phyloP scores from a whole-genome alignment of 2,888 invertebrate genomes.

The Harpagoxenus sublaevis region DNA sequence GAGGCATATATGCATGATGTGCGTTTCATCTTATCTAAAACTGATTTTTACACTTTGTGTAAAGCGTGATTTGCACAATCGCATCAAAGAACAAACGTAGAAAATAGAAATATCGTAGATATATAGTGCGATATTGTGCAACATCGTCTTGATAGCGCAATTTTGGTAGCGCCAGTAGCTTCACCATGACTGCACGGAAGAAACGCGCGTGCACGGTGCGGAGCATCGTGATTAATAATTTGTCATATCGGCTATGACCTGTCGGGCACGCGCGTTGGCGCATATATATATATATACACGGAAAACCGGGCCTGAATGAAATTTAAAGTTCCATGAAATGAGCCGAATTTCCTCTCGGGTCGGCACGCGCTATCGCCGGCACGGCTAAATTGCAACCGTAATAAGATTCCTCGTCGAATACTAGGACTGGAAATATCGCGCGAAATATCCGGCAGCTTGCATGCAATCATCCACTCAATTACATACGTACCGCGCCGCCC shows the following conservation, averaged over 20 bases:
- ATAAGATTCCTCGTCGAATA: constrained; percentile 52
- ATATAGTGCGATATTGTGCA: no score
- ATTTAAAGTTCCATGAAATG: constrained; percentile 53
- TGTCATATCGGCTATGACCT: constrained; percentile 21
- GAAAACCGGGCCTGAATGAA: constrained; percentile 24
- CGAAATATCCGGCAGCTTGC: constrained; percentile 52
- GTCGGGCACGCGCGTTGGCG: neutral
- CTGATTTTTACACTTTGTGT: neutral
- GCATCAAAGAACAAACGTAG: neutral
- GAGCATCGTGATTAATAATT: constrained; percentile 45
- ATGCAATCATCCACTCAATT: constrained; percentile 58
- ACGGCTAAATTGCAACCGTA: constrained; percentile 45
- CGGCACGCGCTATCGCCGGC: constrained; percentile 18
- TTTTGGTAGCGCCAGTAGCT: neutral
- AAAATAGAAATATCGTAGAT: neutral
- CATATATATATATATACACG: neutral
- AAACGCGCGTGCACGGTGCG: neutral
- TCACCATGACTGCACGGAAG: neutral
- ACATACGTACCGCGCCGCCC: constrained; percentile 48
- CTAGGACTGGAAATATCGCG: constrained; percentile 43
- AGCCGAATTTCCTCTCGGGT: constrained; percentile 27
- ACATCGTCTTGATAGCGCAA: neutral
- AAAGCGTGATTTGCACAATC: constrained; percentile 3
- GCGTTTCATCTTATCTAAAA: neutral
- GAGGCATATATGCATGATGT: no score